Evolutionary conservation across 2,797 vertebrate species (phyloP), one percentile per base, ranked within the genome.

Genomic region (Aplochiton taeniatus): DNA sequence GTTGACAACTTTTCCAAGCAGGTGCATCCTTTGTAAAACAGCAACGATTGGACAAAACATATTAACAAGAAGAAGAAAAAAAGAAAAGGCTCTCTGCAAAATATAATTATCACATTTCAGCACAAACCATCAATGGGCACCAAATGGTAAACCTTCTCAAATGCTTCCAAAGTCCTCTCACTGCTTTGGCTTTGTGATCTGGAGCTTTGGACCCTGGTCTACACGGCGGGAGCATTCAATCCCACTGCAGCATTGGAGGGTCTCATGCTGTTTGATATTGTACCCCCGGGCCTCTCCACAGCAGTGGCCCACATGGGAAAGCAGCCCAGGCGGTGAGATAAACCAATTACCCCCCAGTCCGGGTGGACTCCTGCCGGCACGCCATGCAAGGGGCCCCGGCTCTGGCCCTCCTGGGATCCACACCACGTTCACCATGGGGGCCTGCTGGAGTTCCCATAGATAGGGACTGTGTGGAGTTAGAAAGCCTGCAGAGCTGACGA

Each of bases 261-360:
- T 69, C 44, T 90, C 92, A 87, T 48, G 90, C 92, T 92, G 90
- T 87, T 89, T 85, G 76, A 88, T 85, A 90, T 92, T 92, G 85
- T 92, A 83, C 81, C 79, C 82, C 68, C 59, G 74, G 81, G 88
- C 87, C 87, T 89, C 87, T 68, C 75, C 90, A 49, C 92, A 92
- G 90, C 92, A 90, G 90, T 90, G 86, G 87, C 85, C 90, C 87
- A 89, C 90, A 90, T 92, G 92, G 89, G 91, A 92, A 93, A 80
- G 83, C 87, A 53, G 83, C 60, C 80, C 89, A 74, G 84, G 88
- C 85, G 56, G 77, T 68, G 68, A 79, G 85, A 83, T 91, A 92
- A 92, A 89, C 89, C 87, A 92, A 92, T 93, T 92, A 92, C 85
- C 79, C 84, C 85, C 85, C 80, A 69, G 85, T 74, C 80, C 63